Conservation (phyloP, 2,797 vertebrate genomes). For the Pitangus sulphuratus region DNA sequence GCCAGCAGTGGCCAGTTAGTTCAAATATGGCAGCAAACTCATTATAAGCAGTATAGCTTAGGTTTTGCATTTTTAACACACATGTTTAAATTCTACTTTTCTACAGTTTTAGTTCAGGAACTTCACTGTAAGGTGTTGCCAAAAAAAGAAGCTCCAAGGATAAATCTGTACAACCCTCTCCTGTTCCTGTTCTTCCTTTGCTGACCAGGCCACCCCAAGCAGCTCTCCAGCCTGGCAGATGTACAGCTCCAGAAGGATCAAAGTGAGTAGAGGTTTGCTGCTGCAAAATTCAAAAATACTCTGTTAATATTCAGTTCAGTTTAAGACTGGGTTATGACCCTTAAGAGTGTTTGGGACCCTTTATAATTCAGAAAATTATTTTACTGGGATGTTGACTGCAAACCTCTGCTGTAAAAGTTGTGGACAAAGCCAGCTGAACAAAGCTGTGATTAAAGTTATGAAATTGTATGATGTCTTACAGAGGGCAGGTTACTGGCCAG, state of each 20-base stretch:
- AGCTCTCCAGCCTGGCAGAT: background rate
- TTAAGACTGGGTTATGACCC: background rate
- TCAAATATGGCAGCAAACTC: background rate
- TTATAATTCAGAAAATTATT: background rate
- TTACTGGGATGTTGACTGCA: background rate
- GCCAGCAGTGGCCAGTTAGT: background rate
- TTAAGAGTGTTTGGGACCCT: background rate
- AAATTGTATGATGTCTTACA: background rate
- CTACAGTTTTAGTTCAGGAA: background rate
- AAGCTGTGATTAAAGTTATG: background rate
- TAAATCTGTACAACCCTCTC: background rate
- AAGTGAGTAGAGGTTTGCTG: background rate
- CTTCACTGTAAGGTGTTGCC: background rate
- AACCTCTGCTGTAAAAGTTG: background rate
- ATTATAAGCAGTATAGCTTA: background rate
- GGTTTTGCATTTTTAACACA: background rate
- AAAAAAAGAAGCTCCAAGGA: background rate
- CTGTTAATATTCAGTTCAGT: background rate
- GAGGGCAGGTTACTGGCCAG: background rate
- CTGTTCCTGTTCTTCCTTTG: background rate
- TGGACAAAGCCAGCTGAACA: background rate
- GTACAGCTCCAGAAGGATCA: background rate
- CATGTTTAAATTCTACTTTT: background rate
- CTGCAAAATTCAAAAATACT: background rate
- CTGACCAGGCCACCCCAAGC: background rate